phyloP scores from a whole-genome alignment of 2,797 vertebrate genomes.

The Microhierax caerulescens region DNA sequence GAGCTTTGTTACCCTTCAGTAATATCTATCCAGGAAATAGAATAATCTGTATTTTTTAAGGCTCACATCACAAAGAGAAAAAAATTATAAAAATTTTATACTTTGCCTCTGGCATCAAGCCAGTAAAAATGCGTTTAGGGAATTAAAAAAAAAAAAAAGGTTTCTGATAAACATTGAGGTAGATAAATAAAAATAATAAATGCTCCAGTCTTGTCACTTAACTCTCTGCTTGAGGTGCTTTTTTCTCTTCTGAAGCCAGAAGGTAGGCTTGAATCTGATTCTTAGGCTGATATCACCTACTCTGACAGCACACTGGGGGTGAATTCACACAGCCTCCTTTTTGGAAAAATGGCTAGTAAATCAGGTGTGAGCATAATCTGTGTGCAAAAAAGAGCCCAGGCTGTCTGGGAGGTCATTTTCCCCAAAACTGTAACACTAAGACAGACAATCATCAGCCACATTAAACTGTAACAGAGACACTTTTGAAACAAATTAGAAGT shows the following conservation, averaged over 20 bases:
- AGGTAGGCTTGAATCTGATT: background rate
- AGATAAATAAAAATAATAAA: background rate
- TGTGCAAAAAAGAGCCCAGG: background rate
- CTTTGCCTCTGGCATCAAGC: background rate
- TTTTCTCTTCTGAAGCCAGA: background rate
- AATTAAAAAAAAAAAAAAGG: background rate
- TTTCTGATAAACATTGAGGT: background rate
- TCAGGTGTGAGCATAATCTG: background rate
- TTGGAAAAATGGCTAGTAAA: background rate
- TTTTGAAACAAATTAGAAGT: background rate
- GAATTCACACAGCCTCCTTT: background rate
- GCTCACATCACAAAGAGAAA: background rate
- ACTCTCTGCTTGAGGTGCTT: background rate
- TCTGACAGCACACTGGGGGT: background rate
- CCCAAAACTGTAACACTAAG: background rate
- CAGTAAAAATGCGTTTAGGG: background rate
- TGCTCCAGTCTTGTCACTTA: background rate
- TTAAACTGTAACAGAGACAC: background rate
- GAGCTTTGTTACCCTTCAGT: slow-evolving; percentile 8
- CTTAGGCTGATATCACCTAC: background rate
- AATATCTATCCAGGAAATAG: background rate
- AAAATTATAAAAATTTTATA: background rate
- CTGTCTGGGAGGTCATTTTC: background rate
- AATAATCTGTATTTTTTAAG: background rate
- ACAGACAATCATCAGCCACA: background rate